These are phyloP conservation scores for Taenioides sp. DNA, from an alignment of 2,797 vertebrate genomes.

Conservation along the genomic window DNA sequence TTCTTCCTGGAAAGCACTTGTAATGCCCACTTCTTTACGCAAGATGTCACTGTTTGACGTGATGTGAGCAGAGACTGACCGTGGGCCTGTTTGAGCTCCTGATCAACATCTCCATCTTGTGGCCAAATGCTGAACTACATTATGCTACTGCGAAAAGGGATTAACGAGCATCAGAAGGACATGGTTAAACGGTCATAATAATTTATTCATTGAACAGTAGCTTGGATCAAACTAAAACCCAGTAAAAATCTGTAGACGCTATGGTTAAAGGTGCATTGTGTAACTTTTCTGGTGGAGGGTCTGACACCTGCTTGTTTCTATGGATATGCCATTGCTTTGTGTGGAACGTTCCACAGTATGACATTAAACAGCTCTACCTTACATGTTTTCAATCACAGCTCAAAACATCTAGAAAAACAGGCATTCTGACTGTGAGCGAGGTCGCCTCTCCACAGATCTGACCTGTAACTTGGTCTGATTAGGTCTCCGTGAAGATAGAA, in stretches of 20 bases:
- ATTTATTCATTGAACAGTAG: constrained; percentile 8
- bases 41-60: constrained; percentile 3
- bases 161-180: background rate
- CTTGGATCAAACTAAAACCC: background rate
- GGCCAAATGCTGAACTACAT: background rate
- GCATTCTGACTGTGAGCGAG: too few species aligned
- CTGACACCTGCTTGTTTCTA: too few species aligned
- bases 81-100: background rate
- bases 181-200: background rate
- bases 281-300: too few species aligned
- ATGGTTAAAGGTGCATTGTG: too few species aligned
- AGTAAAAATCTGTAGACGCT: background rate
- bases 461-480: too few species aligned
- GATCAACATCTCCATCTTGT: constrained; percentile 2
- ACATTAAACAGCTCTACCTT: too few species aligned
- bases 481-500: too few species aligned
- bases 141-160: background rate
- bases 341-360: too few species aligned
- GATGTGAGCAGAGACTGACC: background rate
- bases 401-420: too few species aligned
- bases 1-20: background rate
- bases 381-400: too few species aligned
- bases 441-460: too few species aligned
- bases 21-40: background rate
- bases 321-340: too few species aligned